Evolutionary conservation across 2,113 vertebrate genomes (phyloP), one percentile per base, ranked within the genome.

Genomic region (Callaeas wilsoni): DNA sequence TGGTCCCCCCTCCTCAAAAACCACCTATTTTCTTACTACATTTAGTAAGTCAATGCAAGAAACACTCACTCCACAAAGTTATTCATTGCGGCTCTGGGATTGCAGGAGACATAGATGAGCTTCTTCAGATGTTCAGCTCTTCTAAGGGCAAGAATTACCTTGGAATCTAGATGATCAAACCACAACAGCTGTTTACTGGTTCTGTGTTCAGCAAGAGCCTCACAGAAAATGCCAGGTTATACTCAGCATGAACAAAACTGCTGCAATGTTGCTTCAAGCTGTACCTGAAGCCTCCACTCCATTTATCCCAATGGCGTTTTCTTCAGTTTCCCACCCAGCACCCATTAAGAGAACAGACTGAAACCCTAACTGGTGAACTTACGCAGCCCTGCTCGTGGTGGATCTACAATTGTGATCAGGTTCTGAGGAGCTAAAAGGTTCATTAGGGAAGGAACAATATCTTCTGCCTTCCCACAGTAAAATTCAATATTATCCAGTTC

Each of bases 1-100:
- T 0, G 0, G 0, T 3, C 17, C 25, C 18, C 13, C 27, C 14
- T 27, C n/a, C 44, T 69, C 49, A 57, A 8, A 47, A 16, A 49
- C 4, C 6, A 20, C 0, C 0, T 21, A 1, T 12, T 89, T 87
- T 57, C 20, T 46, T 42, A 21, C 6, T 6, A 5, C 4, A 5
- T 57, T 44, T 56, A 29, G 13, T 49, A 42, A 21, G 12, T n/a
- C 7, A 57, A 73, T 5, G 5, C 39, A 74, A 77, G 55, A 75
- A 90, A 59, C 41, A 99, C 99, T 99, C 94, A 99, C 99, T 99
- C 99, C 1, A 99, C 97, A 87, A 99, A 99, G 97, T 99, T 99
- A 97, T 94, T 98, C 99, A 99, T 99, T 75, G 99, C 99, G 0
- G 99, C 99, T 93, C 99, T 98, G 21, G 99, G 99, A 53, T 99